Base-by-base conservation (phyloP, 2,888 invertebrate genomes). In the Drosophila emarginata region DNA sequence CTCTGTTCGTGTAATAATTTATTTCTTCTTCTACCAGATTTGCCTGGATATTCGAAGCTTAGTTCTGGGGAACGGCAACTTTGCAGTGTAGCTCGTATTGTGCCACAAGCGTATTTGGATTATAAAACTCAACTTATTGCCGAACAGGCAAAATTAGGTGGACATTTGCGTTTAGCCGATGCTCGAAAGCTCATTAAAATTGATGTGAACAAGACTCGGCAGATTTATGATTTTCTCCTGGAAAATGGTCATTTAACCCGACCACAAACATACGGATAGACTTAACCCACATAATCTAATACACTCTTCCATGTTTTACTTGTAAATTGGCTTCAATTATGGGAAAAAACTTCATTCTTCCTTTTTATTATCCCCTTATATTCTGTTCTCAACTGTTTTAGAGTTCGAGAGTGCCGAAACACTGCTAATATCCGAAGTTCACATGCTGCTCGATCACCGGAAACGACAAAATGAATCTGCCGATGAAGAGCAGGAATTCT, bases 401-500 rank as follows among this genome's bases (percentile, higher is more conserved):
- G 71, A 71, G 92, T 99, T 99, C 93, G 99, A 99, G 93, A 98
- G 97, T 93, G 98, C 98, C 1, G 99, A 99, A 93, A 99, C 99
- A 0, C 93, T 99, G 65, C 93, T 99, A 61, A 98, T 99, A 90
- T 98, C 98, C 2, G 98, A 98, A 93, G 98, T 98, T 0, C 96
- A 97, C 90, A 98, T 99, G 97, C 93, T 99, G 83, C 92, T 99
- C 85, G 98, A 99, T 90, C 99, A 99, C 92, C 94, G 99, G 61
- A 98, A 99, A 92, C 96, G 97, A 37, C 99, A 99, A 92, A 99
- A 99, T 92, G 99, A 99, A 92, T 97, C 97, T 32, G 98, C 98
- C 2, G 99, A 99, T 90, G 99, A 99, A 87, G 98, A 98, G 90
- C 99, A 99, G 92, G 99, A 99, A 92, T 96, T 99, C 91, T 98